phyloP scores from a whole-genome alignment of 1,140 invertebrate species.

The Drosophila paulistorum region DNA sequence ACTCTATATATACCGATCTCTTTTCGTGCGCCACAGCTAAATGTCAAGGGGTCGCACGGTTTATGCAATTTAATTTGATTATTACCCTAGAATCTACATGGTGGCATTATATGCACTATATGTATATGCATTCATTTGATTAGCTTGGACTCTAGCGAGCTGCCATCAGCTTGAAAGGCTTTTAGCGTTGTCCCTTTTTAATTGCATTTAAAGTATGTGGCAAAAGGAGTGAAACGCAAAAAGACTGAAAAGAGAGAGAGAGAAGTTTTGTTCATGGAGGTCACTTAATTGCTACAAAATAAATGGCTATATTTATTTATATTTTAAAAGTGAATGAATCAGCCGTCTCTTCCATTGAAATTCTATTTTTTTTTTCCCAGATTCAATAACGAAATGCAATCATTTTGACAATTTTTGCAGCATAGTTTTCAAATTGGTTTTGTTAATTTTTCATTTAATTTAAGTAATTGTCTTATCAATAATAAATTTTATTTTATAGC shows the following conservation, averaged over 20 bases:
- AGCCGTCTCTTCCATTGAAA: too few relatives aligned
- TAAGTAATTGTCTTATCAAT: conserved; percentile 5
- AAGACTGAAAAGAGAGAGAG: background rate
- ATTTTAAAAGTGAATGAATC: too few relatives aligned
- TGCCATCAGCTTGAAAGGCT: conserved; percentile 30
- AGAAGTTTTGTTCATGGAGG: background rate
- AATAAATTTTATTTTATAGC: background rate
- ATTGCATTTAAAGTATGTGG: conserved; percentile 38
- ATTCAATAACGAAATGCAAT: too few relatives aligned
- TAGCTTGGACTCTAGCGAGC: conserved; percentile 32
- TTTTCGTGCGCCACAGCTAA: conserved; percentile 22
- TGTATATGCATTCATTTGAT: conserved; percentile 60
- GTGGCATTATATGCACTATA: conserved; percentile 17
- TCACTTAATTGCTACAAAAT: background rate
- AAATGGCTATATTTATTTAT: background rate
- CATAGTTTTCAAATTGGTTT: background rate
- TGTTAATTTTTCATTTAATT: background rate
- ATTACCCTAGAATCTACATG: conserved; percentile 48
- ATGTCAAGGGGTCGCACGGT: conserved; percentile 54
- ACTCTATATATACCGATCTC: background rate
- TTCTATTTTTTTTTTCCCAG: too few relatives aligned
- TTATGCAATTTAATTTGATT: conserved; percentile 75
- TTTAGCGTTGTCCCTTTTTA: conserved; percentile 60
- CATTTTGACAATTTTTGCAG: too few relatives aligned
- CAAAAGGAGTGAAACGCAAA: background rate